Conservation (phyloP, 1,140 invertebrate genomes). For the Caenorhabditis tropicalis region DNA sequence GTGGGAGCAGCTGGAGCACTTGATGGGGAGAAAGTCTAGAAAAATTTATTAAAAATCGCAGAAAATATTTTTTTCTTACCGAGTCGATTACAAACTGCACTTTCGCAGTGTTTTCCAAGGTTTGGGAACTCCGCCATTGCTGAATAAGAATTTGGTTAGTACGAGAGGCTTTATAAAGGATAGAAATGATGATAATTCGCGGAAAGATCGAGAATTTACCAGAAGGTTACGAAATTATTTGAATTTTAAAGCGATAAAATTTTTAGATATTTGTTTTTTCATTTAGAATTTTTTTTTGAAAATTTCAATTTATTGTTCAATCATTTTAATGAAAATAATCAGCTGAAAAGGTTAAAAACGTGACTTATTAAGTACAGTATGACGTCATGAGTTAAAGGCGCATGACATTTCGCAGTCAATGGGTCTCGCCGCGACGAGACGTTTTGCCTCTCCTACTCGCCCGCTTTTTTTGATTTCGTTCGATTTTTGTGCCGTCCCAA, state of each 20-base stretch:
- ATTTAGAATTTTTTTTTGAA: neutral
- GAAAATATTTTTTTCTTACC: neutral
- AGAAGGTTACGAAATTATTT: slow-evolving; percentile 5
- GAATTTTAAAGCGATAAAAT: neutral
- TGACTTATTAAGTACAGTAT: neutral
- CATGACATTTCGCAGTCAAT: neutral
- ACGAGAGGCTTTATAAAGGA: neutral
- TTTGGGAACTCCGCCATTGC: slow-evolving; percentile 40
- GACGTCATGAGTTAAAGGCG: slow-evolving; percentile 11
- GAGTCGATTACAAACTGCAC: slow-evolving; percentile 5
- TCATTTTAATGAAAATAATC: neutral
- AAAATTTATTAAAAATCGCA: neutral
- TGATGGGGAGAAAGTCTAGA: slow-evolving; percentile 39
- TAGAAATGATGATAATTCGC: slow-evolving; percentile 17
- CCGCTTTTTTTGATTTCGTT: slow-evolving; percentile 10
- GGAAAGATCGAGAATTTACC: neutral
- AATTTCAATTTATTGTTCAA: no score
- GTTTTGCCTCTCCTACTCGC: neutral
- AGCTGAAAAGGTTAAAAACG: neutral
- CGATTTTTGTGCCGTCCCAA: neutral
- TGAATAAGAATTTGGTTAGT: neutral
- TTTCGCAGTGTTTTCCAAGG: slow-evolving; percentile 39
- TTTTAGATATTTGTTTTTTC: neutral
- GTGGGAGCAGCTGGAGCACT: neutral
- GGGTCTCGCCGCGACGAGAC: neutral